Evolutionary conservation across 2,113 vertebrate species (phyloP), one percentile per base, ranked within the genome.

Genomic region (Piprites chloris): DNA sequence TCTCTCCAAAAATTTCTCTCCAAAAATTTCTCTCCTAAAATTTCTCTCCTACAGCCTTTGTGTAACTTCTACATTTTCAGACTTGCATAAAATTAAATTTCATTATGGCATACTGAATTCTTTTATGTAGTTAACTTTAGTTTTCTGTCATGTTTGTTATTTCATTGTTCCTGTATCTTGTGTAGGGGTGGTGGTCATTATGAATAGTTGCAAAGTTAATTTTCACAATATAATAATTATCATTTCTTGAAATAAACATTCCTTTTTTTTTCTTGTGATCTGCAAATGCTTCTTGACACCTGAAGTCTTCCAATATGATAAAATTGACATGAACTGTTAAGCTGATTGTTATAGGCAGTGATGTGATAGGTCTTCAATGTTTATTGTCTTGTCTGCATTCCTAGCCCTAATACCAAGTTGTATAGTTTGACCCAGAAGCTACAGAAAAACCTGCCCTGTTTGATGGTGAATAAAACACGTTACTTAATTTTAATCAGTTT

Each of bases 301-400:
- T 53, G 15, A 49, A 75, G 14, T 50, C 66, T 47, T 87, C 42
- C 44, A 39, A 0, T 35, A 1, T 24, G 30, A 22, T 59, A 27
- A 90, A 69, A 9, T 11, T 0, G 1, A 12, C 0, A 0, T 33
- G 28, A 90, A 27, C 8, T 33, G 6, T 85, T 41, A 69, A 55
- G 23, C 20, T 73, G 53, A 28, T 68, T 46, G n/a, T 2, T 1
- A n/a, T 8, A 49, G 16, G 75, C 67, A 59, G 33, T 32, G 50
- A 42, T 42, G 26, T 42, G 14, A 6, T 42, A 42, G 42, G 23
- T 73, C 19, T 67, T 73, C 33, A 8, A 6, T 24, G 26, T 58
- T 63, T 37, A 9, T 41, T 0, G 0, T 50, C 59, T 24, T 69
- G 30, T 69, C 65, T 82, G 52, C 14, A 15, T 87, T 87, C 32